Evolutionary conservation across 1,140 invertebrate species (phyloP).

Genomic region (Hormaphis cornu): DNA sequence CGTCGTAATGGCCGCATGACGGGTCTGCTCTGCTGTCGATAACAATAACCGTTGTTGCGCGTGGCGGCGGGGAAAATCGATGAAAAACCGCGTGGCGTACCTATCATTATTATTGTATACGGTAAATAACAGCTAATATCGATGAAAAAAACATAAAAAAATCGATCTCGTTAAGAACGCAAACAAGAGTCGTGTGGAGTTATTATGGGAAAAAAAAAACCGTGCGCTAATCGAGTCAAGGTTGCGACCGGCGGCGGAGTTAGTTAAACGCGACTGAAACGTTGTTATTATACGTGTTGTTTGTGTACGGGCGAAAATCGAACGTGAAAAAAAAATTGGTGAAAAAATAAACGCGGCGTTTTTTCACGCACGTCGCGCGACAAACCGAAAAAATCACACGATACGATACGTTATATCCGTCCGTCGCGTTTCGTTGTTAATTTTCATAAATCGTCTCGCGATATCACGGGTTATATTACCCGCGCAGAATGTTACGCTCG

Average conservation of each 20-base stretch:
- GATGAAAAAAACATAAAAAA: background rate
- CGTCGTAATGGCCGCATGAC: background rate
- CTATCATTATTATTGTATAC: too few relatives aligned
- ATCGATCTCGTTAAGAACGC: constrained; percentile 13
- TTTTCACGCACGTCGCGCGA: constrained; percentile 6
- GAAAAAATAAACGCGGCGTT: background rate
- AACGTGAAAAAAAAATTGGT: background rate
- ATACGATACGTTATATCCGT: too few relatives aligned
- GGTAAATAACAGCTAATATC: background rate
- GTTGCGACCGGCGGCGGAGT: background rate
- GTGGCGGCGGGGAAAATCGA: too few relatives aligned
- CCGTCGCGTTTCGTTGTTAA: too few relatives aligned
- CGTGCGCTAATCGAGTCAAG: constrained; percentile 29
- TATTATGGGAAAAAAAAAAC: constrained; percentile 1
- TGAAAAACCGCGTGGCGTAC: too few relatives aligned
- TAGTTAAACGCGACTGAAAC: background rate
- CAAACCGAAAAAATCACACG: background rate
- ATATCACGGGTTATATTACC: too few relatives aligned
- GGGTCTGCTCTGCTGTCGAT: background rate
- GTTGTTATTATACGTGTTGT: too few relatives aligned
- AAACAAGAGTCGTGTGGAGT: background rate
- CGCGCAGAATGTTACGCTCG: too few relatives aligned
- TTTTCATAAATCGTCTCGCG: too few relatives aligned
- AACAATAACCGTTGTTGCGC: background rate
- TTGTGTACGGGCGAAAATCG: too few relatives aligned